phyloP scores from a whole-genome alignment of 2,113 vertebrate genomes.

The Callopanchax toddi region DNA sequence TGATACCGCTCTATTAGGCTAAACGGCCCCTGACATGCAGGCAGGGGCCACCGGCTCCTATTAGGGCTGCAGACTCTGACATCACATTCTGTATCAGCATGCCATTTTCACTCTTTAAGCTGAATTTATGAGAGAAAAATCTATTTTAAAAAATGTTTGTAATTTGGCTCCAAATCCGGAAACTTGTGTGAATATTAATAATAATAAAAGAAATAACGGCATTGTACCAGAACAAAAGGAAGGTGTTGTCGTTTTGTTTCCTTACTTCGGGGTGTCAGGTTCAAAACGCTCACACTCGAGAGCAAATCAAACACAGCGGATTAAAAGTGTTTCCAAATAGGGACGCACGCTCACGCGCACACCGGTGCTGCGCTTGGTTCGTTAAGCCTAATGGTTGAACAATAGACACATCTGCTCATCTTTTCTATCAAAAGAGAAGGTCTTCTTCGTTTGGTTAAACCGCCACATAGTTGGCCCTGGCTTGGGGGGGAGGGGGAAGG shows the following conservation, averaged over 20 bases:
- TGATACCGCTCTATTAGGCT: constrained; percentile 57
- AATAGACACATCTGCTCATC: constrained; percentile 91
- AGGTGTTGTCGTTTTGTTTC: neutral
- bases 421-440: constrained; percentile 71
- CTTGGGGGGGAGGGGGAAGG: constrained; percentile 8
- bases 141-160: too few species aligned
- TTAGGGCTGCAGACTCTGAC: constrained; percentile 33
- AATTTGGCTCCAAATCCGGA: neutral
- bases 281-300: neutral
- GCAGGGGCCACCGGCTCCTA: constrained; percentile 11
- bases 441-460: constrained; percentile 71
- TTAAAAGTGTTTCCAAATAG: constrained; percentile 34
- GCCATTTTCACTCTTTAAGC: constrained; percentile 13
- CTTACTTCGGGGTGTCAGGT: neutral
- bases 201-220: constrained; percentile 20
- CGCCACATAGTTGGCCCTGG: constrained; percentile 60
- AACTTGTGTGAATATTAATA: neutral
- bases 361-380: constrained; percentile 81
- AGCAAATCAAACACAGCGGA: constrained; percentile 12
- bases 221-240: neutral
- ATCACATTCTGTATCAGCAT: constrained; percentile 2
- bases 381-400: constrained; percentile 89
- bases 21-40: constrained; percentile 65
- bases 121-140: too few species aligned
- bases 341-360: constrained; percentile 33